Evolutionary conservation across 2,888 invertebrate species (phyloP), one percentile per base, ranked within the genome.

Genomic region (Lithophane ornitopus): DNA sequence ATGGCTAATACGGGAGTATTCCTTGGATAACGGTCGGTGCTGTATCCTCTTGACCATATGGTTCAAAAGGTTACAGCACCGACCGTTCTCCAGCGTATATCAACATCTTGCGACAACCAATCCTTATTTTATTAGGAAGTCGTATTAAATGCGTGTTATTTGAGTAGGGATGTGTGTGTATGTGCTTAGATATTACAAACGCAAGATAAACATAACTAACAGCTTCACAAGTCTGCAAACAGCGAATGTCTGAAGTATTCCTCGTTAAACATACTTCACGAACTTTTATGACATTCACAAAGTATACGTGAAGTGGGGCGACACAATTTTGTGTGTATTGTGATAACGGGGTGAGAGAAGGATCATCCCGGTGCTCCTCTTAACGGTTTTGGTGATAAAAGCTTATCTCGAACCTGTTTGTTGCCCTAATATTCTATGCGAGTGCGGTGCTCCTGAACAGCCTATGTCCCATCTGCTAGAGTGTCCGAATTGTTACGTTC

Each of bases 131-230:
- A 2, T 16, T 6, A 41, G 58, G 39, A 49, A 39, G 28, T 52
- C 58, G n/a, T 54, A n/a, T 8, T 44, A n/a, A n/a, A 14, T 8
- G 7, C 19, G 2, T 22, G 2, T 26, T 61, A 16, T 41, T 41
- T 44, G n/a, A 39, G 11, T 9, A 14, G 12, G 49, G 14, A 54
- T 58, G 26, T 74, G 26, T 58, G 14, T 34, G 19, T 54, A 28
- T 16, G 0, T 41, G 19, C 41, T 7, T 44, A 49, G 39, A 65
- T 66, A 72, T 70, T 59, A 71, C 52, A 82, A 54, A 69, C 72
- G 26, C 79, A 79, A 79, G 79, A 83, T 84, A 77, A 84, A 84
- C 74, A 70, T 56, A 70, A 80, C 81, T 81, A 79, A 85, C 79
- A 79, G 82, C 62, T 26, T 28, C 68, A 79, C 68, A 66, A 79